phyloP scores from a whole-genome alignment of 2,113 vertebrate species.

The Scytalopus superciliaris region DNA sequence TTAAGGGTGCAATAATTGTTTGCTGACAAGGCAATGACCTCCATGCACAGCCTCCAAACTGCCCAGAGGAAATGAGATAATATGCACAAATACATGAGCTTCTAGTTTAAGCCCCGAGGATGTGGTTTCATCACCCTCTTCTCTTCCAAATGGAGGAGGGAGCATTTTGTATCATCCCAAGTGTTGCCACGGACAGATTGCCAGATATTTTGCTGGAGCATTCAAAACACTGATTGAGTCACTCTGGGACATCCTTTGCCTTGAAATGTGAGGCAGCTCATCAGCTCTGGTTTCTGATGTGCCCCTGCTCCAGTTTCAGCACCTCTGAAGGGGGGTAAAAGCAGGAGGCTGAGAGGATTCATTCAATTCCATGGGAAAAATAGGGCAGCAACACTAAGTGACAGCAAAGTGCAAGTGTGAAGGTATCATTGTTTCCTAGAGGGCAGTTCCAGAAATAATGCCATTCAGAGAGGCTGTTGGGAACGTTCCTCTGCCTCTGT shows the following conservation, averaged over 20 bases:
- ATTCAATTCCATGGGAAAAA: not conserved
- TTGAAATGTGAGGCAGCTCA: conserved; percentile 35
- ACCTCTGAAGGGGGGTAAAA: not conserved
- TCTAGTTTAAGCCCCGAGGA: conserved; percentile 19
- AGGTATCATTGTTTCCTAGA: not conserved
- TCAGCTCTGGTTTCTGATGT: conserved; percentile 7
- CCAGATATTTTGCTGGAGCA: not conserved
- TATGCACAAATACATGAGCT: not conserved
- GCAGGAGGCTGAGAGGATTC: not conserved
- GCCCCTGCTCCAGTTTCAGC: conserved; percentile 39
- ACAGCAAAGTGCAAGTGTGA: not conserved
- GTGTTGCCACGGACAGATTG: not conserved
- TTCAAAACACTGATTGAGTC: not conserved
- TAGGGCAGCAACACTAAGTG: not conserved
- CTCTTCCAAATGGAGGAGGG: conserved; percentile 36
- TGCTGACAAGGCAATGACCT: conserved; percentile 25
- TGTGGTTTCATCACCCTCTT: conserved; percentile 53
- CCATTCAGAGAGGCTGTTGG: not conserved
- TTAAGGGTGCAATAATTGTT: not conserved
- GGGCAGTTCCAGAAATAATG: not conserved
- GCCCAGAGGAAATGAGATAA: conserved; percentile 58
- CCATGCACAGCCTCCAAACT: not conserved
- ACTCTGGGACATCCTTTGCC: conserved; percentile 38
- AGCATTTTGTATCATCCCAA: conserved; percentile 20
- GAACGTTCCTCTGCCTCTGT: not conserved